A percentile compares a stretch with the other conserved stretches of the same genome.
These are phyloP conservation scores for Sympetrum striolatum DNA, from an alignment of 2,888 invertebrate species.

Conservation along the genomic window DNA sequence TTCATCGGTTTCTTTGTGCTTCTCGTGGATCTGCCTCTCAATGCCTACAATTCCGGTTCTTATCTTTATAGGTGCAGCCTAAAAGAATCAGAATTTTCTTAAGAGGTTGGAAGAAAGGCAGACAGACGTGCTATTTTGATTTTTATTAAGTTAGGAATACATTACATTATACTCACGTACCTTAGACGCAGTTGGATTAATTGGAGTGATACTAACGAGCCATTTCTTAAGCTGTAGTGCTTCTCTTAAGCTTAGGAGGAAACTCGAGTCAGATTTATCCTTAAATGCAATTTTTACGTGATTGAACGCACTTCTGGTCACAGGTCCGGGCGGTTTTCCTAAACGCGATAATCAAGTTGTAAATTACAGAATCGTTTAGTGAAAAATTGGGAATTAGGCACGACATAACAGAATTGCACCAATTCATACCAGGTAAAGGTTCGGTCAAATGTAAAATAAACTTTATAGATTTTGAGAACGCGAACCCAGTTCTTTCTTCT, in stretches of 20 bases:
- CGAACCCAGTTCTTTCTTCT: conserved; percentile 81
- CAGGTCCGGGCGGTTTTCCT: conserved; percentile 77
- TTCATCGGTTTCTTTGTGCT: conserved; percentile 88
- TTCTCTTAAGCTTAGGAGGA: conserved; percentile 69
- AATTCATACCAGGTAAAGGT: conserved; percentile 64
- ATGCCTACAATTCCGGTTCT: conserved; percentile 95
- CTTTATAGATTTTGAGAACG: conserved; percentile 81
- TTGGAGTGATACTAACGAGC: conserved; percentile 61
- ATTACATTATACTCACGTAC: background rate
- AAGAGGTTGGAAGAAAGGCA: background rate
- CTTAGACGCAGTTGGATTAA: conserved; percentile 32
- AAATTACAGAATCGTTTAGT: background rate
- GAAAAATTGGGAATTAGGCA: background rate
- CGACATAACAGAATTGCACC: background rate
- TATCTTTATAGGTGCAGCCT: conserved; percentile 65
- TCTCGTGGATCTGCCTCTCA: conserved; percentile 88
- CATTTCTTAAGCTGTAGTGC: conserved; percentile 70
- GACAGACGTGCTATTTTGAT: background rate
- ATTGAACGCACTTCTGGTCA: conserved; percentile 72
- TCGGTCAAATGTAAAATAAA: conserved; percentile 78
- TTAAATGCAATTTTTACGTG: conserved; percentile 86
- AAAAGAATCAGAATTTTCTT: background rate
- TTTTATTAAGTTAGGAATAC: background rate
- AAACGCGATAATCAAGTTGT: conserved; percentile 48
- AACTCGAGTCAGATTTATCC: conserved; percentile 75